Evolutionary conservation across 2,113 vertebrate genomes (phyloP).

Genomic region (Lathamus discolor): DNA sequence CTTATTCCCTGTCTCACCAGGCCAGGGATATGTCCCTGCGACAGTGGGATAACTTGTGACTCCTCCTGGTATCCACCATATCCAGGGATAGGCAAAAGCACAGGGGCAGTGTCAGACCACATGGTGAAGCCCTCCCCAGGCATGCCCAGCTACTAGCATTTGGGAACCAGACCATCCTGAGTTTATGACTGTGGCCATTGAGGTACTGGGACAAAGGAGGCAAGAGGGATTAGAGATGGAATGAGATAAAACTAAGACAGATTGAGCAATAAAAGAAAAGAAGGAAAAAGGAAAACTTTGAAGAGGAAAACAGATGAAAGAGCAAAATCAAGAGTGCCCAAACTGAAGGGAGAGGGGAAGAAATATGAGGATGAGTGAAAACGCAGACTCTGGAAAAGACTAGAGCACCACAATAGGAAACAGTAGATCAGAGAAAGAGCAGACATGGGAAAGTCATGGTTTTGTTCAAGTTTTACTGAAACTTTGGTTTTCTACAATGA

Average conservation of each 20-base stretch:
- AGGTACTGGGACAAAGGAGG: background rate
- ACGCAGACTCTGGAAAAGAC: background rate
- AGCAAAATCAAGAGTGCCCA: background rate
- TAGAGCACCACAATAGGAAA: background rate
- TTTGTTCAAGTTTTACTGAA: background rate
- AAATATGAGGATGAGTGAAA: background rate
- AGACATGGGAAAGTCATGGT: background rate
- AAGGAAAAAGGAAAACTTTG: background rate
- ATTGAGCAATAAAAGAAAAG: background rate
- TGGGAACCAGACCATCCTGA: background rate
- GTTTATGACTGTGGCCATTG: background rate
- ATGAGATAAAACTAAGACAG: background rate
- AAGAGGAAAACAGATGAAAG: background rate
- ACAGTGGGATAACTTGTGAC: background rate
- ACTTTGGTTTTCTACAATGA: background rate
- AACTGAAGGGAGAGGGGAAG: background rate
- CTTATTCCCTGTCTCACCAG: background rate
- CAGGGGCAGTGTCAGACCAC: background rate
- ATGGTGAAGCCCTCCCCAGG: background rate
- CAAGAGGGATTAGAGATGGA: background rate
- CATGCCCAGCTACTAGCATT: background rate
- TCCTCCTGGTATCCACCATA: background rate
- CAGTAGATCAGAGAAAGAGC: background rate
- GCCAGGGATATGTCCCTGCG: background rate
- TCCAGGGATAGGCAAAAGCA: background rate